These are phyloP conservation scores for Vireo griseus DNA, from an alignment of 2,797 vertebrate genomes.

Conservation along the genomic window DNA sequence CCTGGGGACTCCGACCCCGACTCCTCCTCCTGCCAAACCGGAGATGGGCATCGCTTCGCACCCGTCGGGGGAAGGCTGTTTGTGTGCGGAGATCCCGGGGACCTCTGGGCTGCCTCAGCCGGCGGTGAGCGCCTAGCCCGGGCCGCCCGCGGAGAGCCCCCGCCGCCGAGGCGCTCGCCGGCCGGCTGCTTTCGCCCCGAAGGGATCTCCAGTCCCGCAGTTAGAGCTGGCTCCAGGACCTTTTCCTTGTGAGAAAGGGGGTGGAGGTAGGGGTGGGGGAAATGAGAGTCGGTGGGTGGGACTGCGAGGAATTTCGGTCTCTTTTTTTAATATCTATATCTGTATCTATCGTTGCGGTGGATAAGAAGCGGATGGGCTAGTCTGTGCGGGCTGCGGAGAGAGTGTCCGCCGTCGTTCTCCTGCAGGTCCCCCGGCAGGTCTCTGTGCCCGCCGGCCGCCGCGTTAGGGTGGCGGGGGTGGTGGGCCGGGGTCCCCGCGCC, in stretches of 20 bases:
- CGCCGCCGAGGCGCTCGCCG: background rate
- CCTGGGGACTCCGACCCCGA: background rate
- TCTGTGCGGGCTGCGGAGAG: background rate
- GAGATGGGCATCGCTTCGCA: background rate
- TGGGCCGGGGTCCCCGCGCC: background rate
- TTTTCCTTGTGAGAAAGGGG: conserved; percentile 49
- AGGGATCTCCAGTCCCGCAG: conserved; percentile 5
- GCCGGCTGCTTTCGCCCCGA: background rate
- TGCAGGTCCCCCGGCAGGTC: background rate
- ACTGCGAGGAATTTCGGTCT: conserved; percentile 42
- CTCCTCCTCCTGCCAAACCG: conserved; percentile 5
- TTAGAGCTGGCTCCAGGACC: background rate
- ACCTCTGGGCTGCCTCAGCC: background rate
- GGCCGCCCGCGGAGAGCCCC: background rate
- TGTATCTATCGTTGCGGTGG: conserved; percentile 22
- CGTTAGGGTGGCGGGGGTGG: background rate
- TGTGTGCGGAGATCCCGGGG: background rate
- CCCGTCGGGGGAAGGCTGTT: background rate
- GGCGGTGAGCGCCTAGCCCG: background rate
- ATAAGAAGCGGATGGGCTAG: background rate
- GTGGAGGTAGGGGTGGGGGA: conserved; percentile 52
- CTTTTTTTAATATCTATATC: conserved; percentile 46
- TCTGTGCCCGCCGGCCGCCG: background rate
- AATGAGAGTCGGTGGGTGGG: conserved; percentile 48
- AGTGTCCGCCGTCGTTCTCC: background rate